These are phyloP conservation scores for Crotalus viridis DNA, from an alignment of 2,113 vertebrate species.

Conservation along the genomic window DNA sequence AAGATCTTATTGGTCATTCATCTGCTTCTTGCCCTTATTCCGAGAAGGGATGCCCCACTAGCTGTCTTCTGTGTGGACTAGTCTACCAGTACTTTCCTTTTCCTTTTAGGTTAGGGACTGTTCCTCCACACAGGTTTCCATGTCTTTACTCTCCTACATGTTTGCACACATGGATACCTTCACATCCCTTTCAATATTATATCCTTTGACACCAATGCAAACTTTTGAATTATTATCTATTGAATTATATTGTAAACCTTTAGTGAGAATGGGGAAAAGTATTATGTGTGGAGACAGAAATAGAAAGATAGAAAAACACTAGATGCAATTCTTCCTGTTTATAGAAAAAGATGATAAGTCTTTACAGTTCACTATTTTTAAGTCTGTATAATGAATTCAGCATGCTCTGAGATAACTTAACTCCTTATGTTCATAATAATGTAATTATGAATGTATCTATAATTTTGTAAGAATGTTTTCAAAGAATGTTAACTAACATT, in stretches of 20 bases:
- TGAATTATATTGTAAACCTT: background rate
- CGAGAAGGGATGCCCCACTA: background rate
- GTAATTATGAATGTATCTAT: background rate
- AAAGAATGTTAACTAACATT: too few species aligned
- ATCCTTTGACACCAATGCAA: background rate
- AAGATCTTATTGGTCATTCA: background rate
- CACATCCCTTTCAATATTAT: background rate
- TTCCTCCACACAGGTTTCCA: background rate
- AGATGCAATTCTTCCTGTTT: background rate
- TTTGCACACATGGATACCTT: background rate
- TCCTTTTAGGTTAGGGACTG: background rate
- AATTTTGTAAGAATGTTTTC: background rate
- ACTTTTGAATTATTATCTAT: background rate
- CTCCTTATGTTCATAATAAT: background rate
- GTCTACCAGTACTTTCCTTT: background rate
- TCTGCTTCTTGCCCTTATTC: background rate
- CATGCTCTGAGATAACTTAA: background rate
- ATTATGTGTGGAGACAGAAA: background rate
- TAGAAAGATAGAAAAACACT: background rate
- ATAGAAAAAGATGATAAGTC: background rate
- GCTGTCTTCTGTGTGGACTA: background rate
- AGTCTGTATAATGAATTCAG: background rate
- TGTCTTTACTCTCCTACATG: background rate
- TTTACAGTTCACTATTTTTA: background rate
- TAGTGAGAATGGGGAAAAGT: background rate